A percentile compares a stretch with the other conserved stretches of the same genome.
Evolutionary conservation across 2,888 invertebrate species (phyloP).

Genomic region (Exephanes ischioxanthus): DNA sequence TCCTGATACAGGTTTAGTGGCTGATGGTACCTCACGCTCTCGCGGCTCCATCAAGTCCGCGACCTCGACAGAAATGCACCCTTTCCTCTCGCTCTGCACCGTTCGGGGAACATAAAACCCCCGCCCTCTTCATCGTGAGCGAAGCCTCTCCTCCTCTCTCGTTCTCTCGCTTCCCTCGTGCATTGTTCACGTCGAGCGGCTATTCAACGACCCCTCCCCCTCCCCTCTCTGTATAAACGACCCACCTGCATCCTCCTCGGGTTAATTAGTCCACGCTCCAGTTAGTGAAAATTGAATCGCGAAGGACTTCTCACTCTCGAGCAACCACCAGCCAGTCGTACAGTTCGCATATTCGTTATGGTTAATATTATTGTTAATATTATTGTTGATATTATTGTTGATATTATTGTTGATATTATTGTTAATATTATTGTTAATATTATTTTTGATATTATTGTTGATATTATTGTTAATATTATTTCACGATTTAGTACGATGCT

Average conservation of each 20-base stretch:
- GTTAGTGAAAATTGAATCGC: conserved; percentile 82
- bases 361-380: not conserved
- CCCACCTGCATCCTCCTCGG: conserved; percentile 60
- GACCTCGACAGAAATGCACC: conserved; percentile 45
- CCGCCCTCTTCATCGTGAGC: conserved; percentile 27
- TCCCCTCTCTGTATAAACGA: conserved; percentile 3
- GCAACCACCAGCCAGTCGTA: conserved; percentile 5
- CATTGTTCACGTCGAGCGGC: conserved; percentile 71
- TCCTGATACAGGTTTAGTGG: conserved; percentile 34
- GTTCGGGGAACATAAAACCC: not conserved
- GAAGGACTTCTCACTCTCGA: conserved; percentile 62
- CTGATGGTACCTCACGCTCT: conserved; percentile 8
- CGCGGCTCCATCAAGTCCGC: conserved; percentile 45
- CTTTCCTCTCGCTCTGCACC: conserved; percentile 40
- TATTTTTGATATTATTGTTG: not conserved
- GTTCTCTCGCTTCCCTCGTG: conserved; percentile 43
- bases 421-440: not conserved
- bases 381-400: not conserved
- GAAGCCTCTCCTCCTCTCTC: conserved; percentile 42
- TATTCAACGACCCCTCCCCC: conserved; percentile 63
- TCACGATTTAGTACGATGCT: not conserved
- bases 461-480: conserved; percentile 1
- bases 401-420: not conserved
- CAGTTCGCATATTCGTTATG: not conserved
- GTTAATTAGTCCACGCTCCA: conserved; percentile 83